phyloP scores from a whole-genome alignment of 53 echinoderm and acorn worm genomes.

The Holothuria leucospilota region DNA sequence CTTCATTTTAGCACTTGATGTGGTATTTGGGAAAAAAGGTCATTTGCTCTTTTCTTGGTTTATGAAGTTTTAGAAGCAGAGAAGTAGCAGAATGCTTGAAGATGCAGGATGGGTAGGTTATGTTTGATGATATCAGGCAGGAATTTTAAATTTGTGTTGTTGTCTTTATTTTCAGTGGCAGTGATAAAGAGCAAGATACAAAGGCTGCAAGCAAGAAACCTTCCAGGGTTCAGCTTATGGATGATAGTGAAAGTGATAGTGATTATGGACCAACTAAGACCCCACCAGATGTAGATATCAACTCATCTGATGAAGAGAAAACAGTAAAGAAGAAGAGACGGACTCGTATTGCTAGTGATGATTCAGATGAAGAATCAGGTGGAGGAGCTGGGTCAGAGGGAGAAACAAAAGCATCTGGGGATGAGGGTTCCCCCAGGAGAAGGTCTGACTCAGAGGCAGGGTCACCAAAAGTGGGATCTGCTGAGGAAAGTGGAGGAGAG shows the following conservation, averaged over 20 bases:
- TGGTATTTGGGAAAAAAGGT: too few species aligned
- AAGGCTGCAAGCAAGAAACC: slow-evolving; percentile 34
- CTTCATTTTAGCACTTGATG: too few species aligned
- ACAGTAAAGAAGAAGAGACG: slow-evolving; percentile 41
- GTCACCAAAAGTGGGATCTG: slow-evolving; percentile 20
- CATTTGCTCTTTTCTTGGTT: too few species aligned
- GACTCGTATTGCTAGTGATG: slow-evolving; percentile 50
- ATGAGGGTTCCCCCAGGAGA: slow-evolving; percentile 26
- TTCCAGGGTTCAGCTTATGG: slow-evolving; percentile 22
- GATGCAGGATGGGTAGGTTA: too few species aligned
- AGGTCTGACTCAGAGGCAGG: slow-evolving; percentile 5
- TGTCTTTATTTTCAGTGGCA: slow-evolving; percentile 57
- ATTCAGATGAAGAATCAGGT: slow-evolving; percentile 50
- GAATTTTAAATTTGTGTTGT: too few species aligned
- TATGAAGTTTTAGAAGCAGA: too few species aligned
- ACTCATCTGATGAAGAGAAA: slow-evolving; percentile 26
- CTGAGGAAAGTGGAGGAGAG: slow-evolving; percentile 29
- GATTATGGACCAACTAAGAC: slow-evolving; percentile 46
- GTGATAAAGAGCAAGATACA: slow-evolving; percentile 43
- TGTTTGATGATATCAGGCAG: too few species aligned
- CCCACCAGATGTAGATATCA: slow-evolving; percentile 42
- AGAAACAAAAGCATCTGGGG: slow-evolving; percentile 35
- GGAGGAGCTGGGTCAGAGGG: slow-evolving; percentile 53
- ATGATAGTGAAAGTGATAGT: slow-evolving; percentile 33
- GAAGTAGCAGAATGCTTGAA: too few species aligned